Evolutionary conservation across 2,113 vertebrate species (phyloP).

Genomic region (Poecile atricapillus): DNA sequence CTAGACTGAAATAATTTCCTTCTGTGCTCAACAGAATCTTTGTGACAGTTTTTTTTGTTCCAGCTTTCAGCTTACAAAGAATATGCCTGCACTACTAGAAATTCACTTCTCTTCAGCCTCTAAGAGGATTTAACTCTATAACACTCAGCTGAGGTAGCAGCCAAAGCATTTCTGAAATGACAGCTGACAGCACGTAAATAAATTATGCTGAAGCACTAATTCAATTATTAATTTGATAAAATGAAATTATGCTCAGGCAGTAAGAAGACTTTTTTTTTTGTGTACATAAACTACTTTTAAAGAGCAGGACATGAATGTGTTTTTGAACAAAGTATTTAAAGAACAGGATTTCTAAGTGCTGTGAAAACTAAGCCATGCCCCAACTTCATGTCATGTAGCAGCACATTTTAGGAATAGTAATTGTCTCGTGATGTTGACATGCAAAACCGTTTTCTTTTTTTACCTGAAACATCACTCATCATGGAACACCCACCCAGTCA

Average conservation of each 20-base stretch:
- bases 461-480: neutral
- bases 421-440: neutral
- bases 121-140: neutral
- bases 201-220: neutral
- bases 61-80: neutral
- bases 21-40: neutral
- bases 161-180: neutral
- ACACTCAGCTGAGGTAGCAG: neutral
- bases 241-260: neutral
- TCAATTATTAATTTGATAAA: neutral
- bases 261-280: neutral
- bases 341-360: neutral
- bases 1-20: neutral
- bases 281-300: neutral
- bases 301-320: neutral
- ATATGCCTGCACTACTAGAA: neutral
- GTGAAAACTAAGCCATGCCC: neutral
- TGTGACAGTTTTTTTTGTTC: neutral
- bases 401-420: neutral
- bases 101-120: neutral
- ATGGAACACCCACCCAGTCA: neutral
- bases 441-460: neutral
- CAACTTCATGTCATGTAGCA: fast-evolving
- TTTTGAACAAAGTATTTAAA: neutral
- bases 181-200: neutral